Evolutionary conservation across 2,113 vertebrate species (phyloP).

Genomic region (Colistium nudipinnis): DNA sequence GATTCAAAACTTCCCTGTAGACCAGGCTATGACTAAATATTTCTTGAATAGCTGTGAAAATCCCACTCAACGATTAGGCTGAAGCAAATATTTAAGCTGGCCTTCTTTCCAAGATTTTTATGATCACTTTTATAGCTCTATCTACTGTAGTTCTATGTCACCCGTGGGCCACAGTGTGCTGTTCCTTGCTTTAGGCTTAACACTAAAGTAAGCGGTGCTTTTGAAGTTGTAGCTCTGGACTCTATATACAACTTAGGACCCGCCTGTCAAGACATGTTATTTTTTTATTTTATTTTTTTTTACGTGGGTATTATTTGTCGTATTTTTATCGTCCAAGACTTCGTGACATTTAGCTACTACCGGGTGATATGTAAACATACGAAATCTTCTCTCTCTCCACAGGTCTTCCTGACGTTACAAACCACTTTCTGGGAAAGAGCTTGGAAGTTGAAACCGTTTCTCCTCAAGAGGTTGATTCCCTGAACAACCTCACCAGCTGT

Average conservation of each 20-base stretch:
- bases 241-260: neutral
- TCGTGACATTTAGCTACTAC: neutral
- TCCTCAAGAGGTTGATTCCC: constrained; percentile 41
- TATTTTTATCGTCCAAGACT: neutral
- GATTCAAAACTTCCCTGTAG: neutral
- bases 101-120: neutral
- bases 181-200: neutral
- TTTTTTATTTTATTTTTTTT: neutral
- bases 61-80: too few relatives aligned
- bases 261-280: neutral
- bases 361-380: neutral
- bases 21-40: neutral
- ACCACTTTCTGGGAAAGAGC: constrained; percentile 61
- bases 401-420: constrained; percentile 73
- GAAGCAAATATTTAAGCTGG: too few relatives aligned
- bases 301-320: neutral
- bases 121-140: neutral
- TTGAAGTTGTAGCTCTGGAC: neutral
- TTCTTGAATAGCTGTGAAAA: too few relatives aligned
- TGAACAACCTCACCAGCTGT: constrained; percentile 63
- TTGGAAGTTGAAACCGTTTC: constrained; percentile 46
- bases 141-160: neutral
- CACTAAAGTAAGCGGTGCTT: neutral
- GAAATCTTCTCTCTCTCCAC: constrained; percentile 26
- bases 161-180: neutral